phyloP scores from a whole-genome alignment of 2,797 vertebrate species.

The Anguilla megastoma region DNA sequence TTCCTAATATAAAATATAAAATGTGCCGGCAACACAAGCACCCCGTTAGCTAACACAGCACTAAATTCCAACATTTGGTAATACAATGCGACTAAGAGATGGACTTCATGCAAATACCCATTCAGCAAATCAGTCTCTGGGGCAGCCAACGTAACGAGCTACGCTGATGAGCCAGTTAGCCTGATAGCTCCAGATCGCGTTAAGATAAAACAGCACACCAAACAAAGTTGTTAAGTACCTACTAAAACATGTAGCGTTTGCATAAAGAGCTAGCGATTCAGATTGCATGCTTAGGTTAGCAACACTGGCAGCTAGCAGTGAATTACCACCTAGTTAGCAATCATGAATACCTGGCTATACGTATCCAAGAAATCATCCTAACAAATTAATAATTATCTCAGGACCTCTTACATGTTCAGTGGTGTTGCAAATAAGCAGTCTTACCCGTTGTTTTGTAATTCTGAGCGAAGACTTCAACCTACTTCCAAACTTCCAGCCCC shows the following conservation, averaged over 20 bases:
- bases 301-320: background rate
- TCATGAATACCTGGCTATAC: background rate
- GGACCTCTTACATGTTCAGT: background rate
- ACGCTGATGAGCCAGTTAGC: background rate
- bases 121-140: background rate
- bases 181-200: background rate
- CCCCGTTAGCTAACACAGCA: background rate
- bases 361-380: background rate
- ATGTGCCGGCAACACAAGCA: background rate
- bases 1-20: background rate
- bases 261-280: background rate
- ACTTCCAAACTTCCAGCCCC: slow-evolving; percentile 1
- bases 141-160: background rate
- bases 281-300: background rate
- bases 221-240: background rate
- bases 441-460: background rate
- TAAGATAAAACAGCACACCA: background rate
- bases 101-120: background rate
- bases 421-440: background rate
- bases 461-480: slow-evolving; percentile 11
- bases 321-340: background rate
- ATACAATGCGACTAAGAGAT: background rate
- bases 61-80: background rate
- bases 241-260: background rate
- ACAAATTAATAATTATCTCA: background rate